Percentiles rank a stretch among this genome's conserved stretches.
Evolutionary conservation across 2,888 invertebrate species (phyloP).

Genomic region (Agrochola litura): DNA sequence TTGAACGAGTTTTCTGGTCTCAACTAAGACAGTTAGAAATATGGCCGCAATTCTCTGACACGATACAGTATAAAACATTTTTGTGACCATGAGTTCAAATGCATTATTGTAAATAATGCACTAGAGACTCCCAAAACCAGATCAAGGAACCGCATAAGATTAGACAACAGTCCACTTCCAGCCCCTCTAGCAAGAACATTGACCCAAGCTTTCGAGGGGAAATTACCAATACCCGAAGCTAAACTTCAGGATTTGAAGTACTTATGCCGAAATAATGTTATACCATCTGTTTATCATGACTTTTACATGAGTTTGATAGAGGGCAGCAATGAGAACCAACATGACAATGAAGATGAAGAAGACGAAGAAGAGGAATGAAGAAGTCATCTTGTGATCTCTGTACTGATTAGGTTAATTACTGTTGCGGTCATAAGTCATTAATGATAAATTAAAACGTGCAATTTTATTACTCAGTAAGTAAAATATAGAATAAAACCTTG

Average conservation of each 20-base stretch:
- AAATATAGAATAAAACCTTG: no score
- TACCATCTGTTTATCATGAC: slow-evolving; percentile 46
- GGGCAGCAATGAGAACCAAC: slow-evolving; percentile 23
- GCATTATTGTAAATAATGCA: slow-evolving; percentile 37
- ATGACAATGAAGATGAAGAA: slow-evolving; percentile 22
- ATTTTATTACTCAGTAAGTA: no score
- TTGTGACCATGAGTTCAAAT: slow-evolving; percentile 39
- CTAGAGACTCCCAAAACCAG: slow-evolving; percentile 31
- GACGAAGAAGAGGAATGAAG: no score
- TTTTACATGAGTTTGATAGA: slow-evolving; percentile 38
- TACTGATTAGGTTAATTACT: no score
- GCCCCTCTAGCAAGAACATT: slow-evolving; percentile 37
- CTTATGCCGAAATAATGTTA: slow-evolving; percentile 37
- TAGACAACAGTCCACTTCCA: slow-evolving; percentile 32
- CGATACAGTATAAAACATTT: slow-evolving; percentile 16
- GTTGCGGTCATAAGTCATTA: no score
- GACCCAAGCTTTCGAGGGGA: slow-evolving; percentile 32
- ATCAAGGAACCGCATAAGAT: slow-evolving; percentile 25
- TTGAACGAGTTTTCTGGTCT: slow-evolving; percentile 33
- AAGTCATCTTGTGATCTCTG: no score
- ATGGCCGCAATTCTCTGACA: slow-evolving; percentile 28
- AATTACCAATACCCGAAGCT: no score
- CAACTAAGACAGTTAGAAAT: slow-evolving; percentile 34
- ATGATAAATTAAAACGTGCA: no score
- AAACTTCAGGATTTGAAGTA: slow-evolving; percentile 43